These are phyloP conservation scores for Xestia sexstrigata DNA, from an alignment of 2,888 invertebrate species.

Conservation along the genomic window DNA sequence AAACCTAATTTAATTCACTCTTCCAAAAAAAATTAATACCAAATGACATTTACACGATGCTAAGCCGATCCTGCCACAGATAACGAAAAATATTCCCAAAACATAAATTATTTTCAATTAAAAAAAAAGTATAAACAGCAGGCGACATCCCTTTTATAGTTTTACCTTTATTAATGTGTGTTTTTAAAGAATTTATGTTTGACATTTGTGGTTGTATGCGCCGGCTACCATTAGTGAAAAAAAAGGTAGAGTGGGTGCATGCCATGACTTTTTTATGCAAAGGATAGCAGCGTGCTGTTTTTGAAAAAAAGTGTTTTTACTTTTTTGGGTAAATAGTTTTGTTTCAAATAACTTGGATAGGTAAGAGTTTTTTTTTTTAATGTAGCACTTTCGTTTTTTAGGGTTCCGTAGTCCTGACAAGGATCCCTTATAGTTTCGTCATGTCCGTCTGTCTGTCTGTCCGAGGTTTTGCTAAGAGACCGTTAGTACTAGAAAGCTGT, in stretches of 20 bases:
- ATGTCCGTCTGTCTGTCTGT: too few relatives aligned
- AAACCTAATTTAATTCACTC: constrained; percentile 51
- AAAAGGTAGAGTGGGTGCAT: constrained; percentile 21
- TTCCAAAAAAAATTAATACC: constrained; percentile 39
- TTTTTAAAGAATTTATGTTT: constrained; percentile 86
- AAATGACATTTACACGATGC: constrained; percentile 64
- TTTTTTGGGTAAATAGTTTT: not conserved
- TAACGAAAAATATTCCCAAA: constrained; percentile 61
- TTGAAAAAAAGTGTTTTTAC: not conserved
- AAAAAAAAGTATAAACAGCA: constrained; percentile 59
- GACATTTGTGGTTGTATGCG: constrained; percentile 76
- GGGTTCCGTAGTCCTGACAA: too few relatives aligned
- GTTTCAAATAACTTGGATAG: not conserved
- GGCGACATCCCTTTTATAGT: constrained; percentile 75
- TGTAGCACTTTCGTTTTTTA: not conserved
- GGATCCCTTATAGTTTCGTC: too few relatives aligned
- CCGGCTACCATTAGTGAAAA: constrained; percentile 65
- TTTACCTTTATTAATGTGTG: constrained; percentile 81
- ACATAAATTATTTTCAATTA: constrained; percentile 66
- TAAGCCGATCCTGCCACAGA: constrained; percentile 63
- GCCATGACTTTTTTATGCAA: constrained; percentile 39
- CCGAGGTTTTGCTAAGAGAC: too few relatives aligned
- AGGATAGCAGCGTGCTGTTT: not conserved
- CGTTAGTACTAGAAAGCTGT: too few relatives aligned
- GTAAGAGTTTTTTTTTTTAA: not conserved